Evolutionary conservation across 1,140 invertebrate species (phyloP), one percentile per base, ranked within the genome.

Genomic region (Dinoponera quadriceps): DNA sequence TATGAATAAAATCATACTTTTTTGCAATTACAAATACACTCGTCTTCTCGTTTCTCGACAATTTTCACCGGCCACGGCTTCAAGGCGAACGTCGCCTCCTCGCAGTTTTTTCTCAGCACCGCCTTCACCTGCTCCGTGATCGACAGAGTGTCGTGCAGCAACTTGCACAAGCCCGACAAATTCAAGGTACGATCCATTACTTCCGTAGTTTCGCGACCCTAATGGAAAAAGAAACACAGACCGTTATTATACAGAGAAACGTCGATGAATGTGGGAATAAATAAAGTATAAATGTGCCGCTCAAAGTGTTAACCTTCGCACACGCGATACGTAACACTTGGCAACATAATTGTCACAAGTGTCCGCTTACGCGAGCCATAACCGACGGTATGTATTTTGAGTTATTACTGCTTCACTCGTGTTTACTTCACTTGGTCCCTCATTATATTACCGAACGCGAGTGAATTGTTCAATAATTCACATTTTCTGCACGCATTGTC

Each of bases 31-130:
- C 93, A 94, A 77, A 49, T 63, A 80, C 69, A 84, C 60, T 85
- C 78, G 49, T 90, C 69, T 25, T 90, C 29, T 71, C 90, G 48
- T 71, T 78, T 90, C 14, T 85, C 81, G 20, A 89, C 57, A 2
- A 69, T 88, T 85, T 92, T 89, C 33, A 90, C 78, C 7, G 75
- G 63, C 93, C 93, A 94, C 13, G 93, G 91, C 60, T 90, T 90
- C 38, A 94, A 84, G 68, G 88, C 90, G 74, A 91, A 93, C 71
- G 74, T 89, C 0, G 92, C 93, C 74, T 93, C 91, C 18, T 93
- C 90, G 49, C 92, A 93, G 69, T 94, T 83, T 11, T 25, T 80
- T 74, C 90, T 83, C 11, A 94, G 65, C 59, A 87, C 63, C 72
- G 71, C 66, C 72, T 92, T 94, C 4, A 90, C 90, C 1, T 85